Percentiles rank a stretch among this genome's conserved stretches.
phyloP scores from a whole-genome alignment of 2,113 vertebrate genomes.

The Catharus fuscescens region DNA sequence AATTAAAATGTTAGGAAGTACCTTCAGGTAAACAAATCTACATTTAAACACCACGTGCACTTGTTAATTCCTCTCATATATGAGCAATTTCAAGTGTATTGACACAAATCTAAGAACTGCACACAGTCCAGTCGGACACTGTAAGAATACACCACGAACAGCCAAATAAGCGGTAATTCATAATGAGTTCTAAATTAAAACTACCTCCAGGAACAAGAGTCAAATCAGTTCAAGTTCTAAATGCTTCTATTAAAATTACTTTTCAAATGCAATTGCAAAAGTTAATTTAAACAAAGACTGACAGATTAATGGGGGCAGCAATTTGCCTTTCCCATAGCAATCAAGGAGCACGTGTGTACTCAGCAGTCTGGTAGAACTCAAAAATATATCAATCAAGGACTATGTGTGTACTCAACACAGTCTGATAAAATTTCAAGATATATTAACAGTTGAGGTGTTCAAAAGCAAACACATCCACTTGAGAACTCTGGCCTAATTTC shows the following conservation, averaged over 20 bases:
- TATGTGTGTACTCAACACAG: background rate
- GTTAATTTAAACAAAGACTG: background rate
- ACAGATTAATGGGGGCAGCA: background rate
- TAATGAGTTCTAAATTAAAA: background rate
- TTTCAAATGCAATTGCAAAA: background rate
- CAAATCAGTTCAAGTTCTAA: background rate
- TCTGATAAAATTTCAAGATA: background rate
- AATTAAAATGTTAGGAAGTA: background rate
- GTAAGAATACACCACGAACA: background rate
- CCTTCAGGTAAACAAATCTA: background rate
- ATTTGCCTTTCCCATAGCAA: background rate
- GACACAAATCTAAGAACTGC: background rate
- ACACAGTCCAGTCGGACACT: background rate
- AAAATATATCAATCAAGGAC: background rate
- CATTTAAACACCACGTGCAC: background rate
- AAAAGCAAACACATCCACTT: background rate
- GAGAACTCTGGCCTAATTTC: background rate
- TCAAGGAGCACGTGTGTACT: background rate
- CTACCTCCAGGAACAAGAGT: background rate
- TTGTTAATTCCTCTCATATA: background rate
- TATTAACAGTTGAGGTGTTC: background rate
- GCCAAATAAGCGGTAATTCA: background rate
- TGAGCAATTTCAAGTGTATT: background rate
- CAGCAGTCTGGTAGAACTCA: background rate
- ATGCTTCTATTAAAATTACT: background rate